Base-by-base conservation (phyloP, 2,888 invertebrate species). In the Zaprionus obscuricornis region DNA sequence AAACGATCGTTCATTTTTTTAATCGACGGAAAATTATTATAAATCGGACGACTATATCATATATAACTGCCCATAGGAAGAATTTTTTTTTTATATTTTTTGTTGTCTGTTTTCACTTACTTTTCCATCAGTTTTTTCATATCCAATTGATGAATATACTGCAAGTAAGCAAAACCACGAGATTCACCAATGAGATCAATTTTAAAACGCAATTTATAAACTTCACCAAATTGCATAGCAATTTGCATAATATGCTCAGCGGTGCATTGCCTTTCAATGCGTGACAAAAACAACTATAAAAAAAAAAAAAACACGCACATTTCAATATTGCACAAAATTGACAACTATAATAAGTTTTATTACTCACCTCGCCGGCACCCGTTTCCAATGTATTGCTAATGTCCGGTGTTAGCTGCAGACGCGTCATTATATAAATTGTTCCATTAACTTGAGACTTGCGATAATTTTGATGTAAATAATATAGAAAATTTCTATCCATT, bases 361-460 rank as follows among this genome's bases (percentile, higher is more conserved):
- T n/a, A n/a, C n/a, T n/a, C n/a, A 88, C 88, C 78, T 89, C 88
- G 11, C 87, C 89, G 0, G 60, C 76, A 14, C 89, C 86, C 1
- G 64, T 24, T 4, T 79, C 52, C n/a, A 89, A 63, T 4, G 72
- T 33, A 1, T 46, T 16, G n/a, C n/a, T n/a, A n/a, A n/a, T n/a
- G n/a, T 51, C 7, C 0, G 39, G 18, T 0, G 73, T 33, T 8
- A 82, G 3, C 0, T 10, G 0, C 2, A 40, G 49, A 0, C 59
- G 50, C 0, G 49, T 76, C 8, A 56, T 74, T 2, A 88, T 42
- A 50, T 77, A 85, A 20, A 86, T 69, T 0, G 89, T 89, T 0
- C 88, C 89, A 60, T 87, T 87, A 3, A 74, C 43, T 43, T 88
- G 88, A 33, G 58, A 37, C 10, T 26, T 63, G 6, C 16, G 1